Evolutionary conservation across 2,797 vertebrate species (phyloP).

Genomic region (Melanotaenia trifasciata): DNA sequence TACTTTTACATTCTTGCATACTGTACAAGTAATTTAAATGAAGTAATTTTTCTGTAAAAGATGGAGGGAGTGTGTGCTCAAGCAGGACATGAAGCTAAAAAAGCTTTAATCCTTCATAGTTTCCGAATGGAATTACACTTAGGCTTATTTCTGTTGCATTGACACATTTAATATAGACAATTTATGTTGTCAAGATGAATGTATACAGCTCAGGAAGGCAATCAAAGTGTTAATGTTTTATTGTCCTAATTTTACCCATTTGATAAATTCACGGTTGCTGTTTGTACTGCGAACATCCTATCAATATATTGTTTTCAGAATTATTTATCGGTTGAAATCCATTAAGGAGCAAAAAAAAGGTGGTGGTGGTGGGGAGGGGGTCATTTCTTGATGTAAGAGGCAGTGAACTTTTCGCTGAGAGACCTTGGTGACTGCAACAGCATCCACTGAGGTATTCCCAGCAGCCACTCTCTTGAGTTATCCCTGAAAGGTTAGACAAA

Average conservation of each 20-base stretch:
- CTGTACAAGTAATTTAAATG: constrained; percentile 31
- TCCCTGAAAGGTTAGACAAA: constrained; percentile 73
- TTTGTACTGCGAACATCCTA: too few relatives aligned
- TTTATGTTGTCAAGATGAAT: constrained; percentile 24
- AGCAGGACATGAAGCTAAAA: constrained; percentile 51
- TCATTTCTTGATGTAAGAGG: background rate
- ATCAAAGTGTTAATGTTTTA: background rate
- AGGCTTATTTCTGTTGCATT: constrained; percentile 22
- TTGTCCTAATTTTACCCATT: background rate
- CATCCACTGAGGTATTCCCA: constrained; percentile 34
- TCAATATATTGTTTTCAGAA: too few relatives aligned
- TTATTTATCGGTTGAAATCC: too few relatives aligned
- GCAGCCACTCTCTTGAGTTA: constrained; percentile 45
- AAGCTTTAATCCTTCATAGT: constrained; percentile 49
- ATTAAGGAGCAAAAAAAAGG: too few relatives aligned
- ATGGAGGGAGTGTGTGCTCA: constrained; percentile 25
- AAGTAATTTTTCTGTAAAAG: constrained; percentile 28
- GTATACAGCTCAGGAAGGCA: background rate
- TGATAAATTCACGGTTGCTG: background rate
- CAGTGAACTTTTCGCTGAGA: constrained; percentile 23
- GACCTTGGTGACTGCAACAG: constrained; percentile 38
- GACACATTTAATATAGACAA: constrained; percentile 14
- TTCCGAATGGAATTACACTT: constrained; percentile 32
- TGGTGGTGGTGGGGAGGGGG: too few relatives aligned
- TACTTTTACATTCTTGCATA: constrained; percentile 20